Conservation (phyloP, 2,113 vertebrate genomes). For the Anolis sagrei region DNA sequence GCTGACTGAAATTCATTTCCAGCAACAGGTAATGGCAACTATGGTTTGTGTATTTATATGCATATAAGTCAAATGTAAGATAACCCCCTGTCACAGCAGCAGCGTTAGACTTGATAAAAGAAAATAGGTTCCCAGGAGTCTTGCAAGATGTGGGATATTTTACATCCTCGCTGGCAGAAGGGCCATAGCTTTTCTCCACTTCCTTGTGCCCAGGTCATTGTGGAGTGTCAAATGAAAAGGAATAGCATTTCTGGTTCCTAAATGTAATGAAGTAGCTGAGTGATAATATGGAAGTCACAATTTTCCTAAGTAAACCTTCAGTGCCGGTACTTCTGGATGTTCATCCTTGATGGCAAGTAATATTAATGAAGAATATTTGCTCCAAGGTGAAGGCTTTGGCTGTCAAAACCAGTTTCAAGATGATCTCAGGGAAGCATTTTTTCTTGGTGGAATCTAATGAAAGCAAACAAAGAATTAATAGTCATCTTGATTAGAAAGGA, state of each 20-base stretch:
- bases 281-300: background rate
- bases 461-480: slow-evolving; percentile 30
- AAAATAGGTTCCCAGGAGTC: background rate
- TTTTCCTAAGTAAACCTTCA: background rate
- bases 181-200: background rate
- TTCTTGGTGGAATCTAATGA: slow-evolving; percentile 24
- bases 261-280: background rate
- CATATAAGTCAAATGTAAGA: background rate
- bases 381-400: background rate
- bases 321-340: background rate
- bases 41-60: background rate
- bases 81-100: background rate
- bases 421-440: background rate
- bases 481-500: slow-evolving; percentile 36
- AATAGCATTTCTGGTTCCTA: background rate
- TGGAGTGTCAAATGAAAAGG: background rate
- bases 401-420: background rate
- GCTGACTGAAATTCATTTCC: no score
- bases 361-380: background rate
- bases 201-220: background rate
- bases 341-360: background rate
- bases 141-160: background rate
- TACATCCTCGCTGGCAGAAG: background rate
- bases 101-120: background rate
- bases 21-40: no score